These are phyloP conservation scores for Adelphocoris suturalis DNA, from an alignment of 2,888 invertebrate species.

Conservation along the genomic window DNA sequence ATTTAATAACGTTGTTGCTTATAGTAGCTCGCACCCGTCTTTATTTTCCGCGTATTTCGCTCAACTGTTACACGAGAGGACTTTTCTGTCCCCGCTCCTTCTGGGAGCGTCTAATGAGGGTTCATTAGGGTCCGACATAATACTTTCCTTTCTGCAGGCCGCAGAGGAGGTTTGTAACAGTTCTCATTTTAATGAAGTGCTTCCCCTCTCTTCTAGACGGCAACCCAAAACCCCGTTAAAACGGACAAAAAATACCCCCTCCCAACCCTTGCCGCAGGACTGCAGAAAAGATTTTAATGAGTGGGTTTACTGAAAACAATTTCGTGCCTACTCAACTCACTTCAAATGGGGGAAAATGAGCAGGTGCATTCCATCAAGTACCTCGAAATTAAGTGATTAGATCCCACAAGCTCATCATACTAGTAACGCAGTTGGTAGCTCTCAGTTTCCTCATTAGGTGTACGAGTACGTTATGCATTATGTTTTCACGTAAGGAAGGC, in stretches of 20 bases:
- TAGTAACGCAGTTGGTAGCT: no score
- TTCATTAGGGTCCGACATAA: slow-evolving; percentile 24
- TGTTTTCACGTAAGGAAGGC: no score
- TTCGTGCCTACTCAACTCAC: background rate
- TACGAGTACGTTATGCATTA: no score
- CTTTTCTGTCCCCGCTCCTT: background rate
- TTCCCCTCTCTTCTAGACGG: background rate
- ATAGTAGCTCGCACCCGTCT: background rate
- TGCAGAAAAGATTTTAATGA: background rate
- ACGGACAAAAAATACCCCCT: background rate
- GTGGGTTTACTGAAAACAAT: background rate
- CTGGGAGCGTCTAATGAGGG: slow-evolving; percentile 37
- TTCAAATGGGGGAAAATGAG: no score
- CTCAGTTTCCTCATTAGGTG: no score
- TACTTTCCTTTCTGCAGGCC: background rate
- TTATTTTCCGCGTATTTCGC: no score
- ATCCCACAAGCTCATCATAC: no score
- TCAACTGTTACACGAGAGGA: background rate
- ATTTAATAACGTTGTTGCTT: slow-evolving; percentile 42
- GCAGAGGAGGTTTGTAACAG: background rate
- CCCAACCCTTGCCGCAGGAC: background rate
- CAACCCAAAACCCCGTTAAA: slow-evolving; percentile 15
- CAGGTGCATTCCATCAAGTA: no score
- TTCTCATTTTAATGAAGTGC: slow-evolving; percentile 58
- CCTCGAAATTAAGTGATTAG: no score